Evolutionary conservation across 1,140 invertebrate species (phyloP).

Genomic region (Leptopilina clavipes): DNA sequence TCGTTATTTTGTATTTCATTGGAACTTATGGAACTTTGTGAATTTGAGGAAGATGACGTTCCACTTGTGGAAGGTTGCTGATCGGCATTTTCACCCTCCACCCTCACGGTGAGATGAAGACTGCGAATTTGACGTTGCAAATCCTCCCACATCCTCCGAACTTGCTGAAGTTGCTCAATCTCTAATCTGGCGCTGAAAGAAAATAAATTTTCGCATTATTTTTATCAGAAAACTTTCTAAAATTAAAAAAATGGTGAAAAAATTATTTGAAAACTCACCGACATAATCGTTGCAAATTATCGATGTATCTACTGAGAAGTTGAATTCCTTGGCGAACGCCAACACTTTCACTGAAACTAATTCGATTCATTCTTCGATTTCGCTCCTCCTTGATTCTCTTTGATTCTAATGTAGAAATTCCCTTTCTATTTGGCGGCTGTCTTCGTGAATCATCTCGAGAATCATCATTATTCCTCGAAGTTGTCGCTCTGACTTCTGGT

Average conservation of each 20-base stretch:
- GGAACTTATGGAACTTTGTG: slow-evolving; percentile 36
- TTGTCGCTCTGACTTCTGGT: slow-evolving; percentile 33
- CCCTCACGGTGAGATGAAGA: slow-evolving; percentile 72
- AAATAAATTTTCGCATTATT: no score
- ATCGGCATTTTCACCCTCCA: slow-evolving; percentile 57
- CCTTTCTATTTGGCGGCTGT: background rate
- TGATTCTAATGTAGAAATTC: background rate
- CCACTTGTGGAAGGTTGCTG: slow-evolving; percentile 46
- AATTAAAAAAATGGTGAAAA: slow-evolving; percentile 24
- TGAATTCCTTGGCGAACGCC: slow-evolving; percentile 53
- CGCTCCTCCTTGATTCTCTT: background rate
- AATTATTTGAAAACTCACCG: slow-evolving; percentile 54
- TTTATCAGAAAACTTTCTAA: no score
- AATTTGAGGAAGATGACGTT: slow-evolving; percentile 44
- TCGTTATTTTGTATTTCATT: slow-evolving; percentile 48
- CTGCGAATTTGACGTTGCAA: slow-evolving; percentile 77
- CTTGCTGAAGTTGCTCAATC: slow-evolving; percentile 76
- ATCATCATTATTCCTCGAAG: slow-evolving; percentile 28
- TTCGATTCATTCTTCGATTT: background rate
- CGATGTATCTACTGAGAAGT: slow-evolving; percentile 69
- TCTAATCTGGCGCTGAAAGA: slow-evolving; percentile 65
- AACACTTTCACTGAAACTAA: background rate
- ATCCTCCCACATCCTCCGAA: slow-evolving; percentile 80
- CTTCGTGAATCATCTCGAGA: background rate
- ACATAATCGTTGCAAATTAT: slow-evolving; percentile 71